phyloP scores from a whole-genome alignment of 2,797 vertebrate species.

The Pantherophis alleghaniensis region DNA sequence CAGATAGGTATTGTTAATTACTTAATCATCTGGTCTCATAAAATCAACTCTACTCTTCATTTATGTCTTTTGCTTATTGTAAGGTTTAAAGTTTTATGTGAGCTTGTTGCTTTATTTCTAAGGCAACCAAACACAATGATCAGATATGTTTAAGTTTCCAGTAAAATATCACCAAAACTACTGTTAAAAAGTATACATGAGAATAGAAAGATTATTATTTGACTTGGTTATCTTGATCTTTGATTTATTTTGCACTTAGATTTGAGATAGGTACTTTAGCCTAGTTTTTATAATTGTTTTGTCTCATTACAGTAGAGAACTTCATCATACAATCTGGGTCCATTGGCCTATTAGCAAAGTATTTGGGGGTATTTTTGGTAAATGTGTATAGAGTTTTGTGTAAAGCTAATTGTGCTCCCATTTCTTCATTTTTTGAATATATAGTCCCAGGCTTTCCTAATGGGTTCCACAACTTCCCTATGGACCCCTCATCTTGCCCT shows the following conservation, averaged over 20 bases:
- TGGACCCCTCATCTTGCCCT: conserved; percentile 76
- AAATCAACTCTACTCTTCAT: not conserved
- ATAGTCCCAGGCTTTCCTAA: conserved; percentile 89
- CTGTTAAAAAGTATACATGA: not conserved
- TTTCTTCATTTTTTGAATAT: conserved; percentile 83
- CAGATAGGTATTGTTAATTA: not conserved
- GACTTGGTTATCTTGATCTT: not conserved
- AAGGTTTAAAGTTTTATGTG: not conserved
- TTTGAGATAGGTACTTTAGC: not conserved
- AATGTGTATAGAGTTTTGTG: accelerated
- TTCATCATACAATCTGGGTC: not conserved
- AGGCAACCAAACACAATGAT: not conserved
- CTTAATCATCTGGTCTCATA: not conserved
- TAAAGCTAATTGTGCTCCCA: not conserved
- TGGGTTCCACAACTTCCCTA: conserved; percentile 90
- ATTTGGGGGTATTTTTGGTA: not conserved
- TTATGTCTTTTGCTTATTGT: not conserved
- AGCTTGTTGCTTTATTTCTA: not conserved
- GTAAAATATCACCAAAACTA: not conserved
- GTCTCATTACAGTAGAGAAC: conserved; percentile 7
- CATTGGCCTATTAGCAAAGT: not conserved
- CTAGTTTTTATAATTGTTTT: not conserved
- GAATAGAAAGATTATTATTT: not conserved
- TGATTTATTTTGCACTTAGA: not conserved
- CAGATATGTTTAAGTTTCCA: not conserved